Evolutionary conservation across 2,888 invertebrate species (phyloP).

Genomic region (Apoderus coryli): DNA sequence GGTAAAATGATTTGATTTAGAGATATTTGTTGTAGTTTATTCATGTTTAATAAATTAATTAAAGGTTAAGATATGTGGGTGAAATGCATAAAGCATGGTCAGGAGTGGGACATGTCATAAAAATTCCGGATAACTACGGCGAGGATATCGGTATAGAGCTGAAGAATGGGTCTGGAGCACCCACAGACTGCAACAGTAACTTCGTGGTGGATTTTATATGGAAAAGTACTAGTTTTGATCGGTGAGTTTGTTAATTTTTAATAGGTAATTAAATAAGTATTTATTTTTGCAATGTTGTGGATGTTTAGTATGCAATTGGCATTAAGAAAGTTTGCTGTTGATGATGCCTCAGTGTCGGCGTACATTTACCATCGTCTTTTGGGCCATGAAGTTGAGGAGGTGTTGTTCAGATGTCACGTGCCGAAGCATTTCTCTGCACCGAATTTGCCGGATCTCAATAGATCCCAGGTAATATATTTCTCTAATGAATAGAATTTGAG

Average conservation of each 20-base stretch:
- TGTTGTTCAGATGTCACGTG: constrained; percentile 76
- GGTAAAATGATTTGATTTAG: no score
- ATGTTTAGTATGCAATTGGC: constrained; percentile 97
- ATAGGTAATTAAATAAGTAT: no score
- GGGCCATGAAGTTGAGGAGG: constrained; percentile 90
- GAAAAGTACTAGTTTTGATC: constrained; percentile 97
- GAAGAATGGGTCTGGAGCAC: constrained; percentile 82
- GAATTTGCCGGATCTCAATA: constrained; percentile 92
- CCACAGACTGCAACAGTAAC: constrained; percentile 85
- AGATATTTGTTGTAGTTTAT: no score
- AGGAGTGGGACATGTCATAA: constrained; percentile 96
- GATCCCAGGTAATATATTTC: no score
- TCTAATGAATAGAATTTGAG: no score
- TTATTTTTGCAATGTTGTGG: no score
- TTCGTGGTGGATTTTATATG: constrained; percentile 98
- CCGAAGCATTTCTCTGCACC: constrained; percentile 97
- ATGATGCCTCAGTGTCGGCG: constrained; percentile 90
- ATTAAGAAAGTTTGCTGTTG: constrained; percentile 86
- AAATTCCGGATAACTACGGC: constrained; percentile 88
- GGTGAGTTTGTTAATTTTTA: no score
- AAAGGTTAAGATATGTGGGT: constrained; percentile 76
- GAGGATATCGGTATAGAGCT: constrained; percentile 97
- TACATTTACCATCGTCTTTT: constrained; percentile 95
- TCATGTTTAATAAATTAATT: no score
- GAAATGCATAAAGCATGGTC: constrained; percentile 92